Evolutionary conservation across 2,888 invertebrate genomes (phyloP).

Genomic region (Ceriagrion tenellum): DNA sequence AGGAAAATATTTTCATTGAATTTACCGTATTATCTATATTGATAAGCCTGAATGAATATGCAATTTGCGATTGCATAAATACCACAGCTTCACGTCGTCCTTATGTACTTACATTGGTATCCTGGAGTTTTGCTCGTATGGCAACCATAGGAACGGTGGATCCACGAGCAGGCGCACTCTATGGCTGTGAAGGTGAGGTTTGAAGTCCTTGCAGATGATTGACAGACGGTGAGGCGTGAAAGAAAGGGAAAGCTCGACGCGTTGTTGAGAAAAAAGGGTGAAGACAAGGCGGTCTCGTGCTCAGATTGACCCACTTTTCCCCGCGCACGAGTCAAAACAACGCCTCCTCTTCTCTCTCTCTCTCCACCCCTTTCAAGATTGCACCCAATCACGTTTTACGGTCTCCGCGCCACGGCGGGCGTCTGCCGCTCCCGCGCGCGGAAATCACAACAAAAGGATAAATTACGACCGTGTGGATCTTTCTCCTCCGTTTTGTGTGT

Average conservation of each 20-base stretch:
- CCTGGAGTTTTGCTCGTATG: no score
- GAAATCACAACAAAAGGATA: slow-evolving; percentile 36
- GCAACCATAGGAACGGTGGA: no score
- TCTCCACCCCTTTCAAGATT: neutral
- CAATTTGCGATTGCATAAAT: no score
- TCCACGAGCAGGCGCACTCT: no score
- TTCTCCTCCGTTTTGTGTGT: neutral
- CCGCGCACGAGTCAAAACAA: neutral
- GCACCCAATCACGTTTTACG: slow-evolving; percentile 36
- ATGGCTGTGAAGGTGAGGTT: neutral
- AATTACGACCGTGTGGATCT: slow-evolving; percentile 28
- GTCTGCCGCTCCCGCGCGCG: neutral
- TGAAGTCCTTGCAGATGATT: neutral
- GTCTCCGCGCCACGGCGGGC: neutral
- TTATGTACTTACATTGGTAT: no score
- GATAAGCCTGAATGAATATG: no score
- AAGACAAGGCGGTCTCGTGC: neutral
- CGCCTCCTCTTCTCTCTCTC: neutral
- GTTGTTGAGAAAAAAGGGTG: neutral
- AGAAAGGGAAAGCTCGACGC: neutral
- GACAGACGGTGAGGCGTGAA: neutral
- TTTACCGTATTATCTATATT: no score
- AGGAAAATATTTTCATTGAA: no score
- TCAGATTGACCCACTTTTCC: slow-evolving; percentile 21
- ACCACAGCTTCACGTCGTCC: no score